Conservation (phyloP, 1,140 invertebrate genomes). For the Drosophila triauraria region DNA sequence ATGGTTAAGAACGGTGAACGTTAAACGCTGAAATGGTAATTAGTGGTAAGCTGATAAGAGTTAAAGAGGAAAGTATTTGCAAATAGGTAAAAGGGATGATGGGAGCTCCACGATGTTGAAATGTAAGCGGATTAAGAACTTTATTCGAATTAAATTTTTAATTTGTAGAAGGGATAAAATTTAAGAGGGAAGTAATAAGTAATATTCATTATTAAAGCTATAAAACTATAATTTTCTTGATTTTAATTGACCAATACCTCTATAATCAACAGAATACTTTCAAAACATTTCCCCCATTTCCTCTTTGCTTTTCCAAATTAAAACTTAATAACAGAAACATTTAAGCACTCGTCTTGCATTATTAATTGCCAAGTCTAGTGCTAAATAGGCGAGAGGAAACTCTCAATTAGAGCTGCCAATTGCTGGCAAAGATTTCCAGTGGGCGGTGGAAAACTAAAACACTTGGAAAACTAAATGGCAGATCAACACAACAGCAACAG, state of each 20-base stretch:
- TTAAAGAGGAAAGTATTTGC: not conserved
- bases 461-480: constrained; percentile 19
- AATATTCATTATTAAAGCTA: not conserved
- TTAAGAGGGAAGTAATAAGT: not conserved
- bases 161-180: not conserved
- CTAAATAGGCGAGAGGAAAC: constrained; percentile 16
- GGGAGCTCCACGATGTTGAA: not conserved
- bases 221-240: too few relatives aligned
- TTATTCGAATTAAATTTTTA: too few relatives aligned
- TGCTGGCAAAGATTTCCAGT: constrained; percentile 36
- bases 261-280: too few relatives aligned
- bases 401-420: constrained; percentile 48
- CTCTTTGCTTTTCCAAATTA: not conserved
- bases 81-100: constrained; percentile 1
- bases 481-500: constrained; percentile 21
- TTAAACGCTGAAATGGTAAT: constrained; percentile 21
- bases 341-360: constrained; percentile 23
- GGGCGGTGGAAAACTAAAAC: constrained; percentile 13
- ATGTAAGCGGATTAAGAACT: constrained; percentile 7
- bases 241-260: not conserved
- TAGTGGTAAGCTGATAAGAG: constrained; percentile 36
- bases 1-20: constrained; percentile 25
- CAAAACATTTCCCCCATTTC: not conserved
- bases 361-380: constrained; percentile 29
- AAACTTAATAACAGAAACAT: not conserved